phyloP scores from a whole-genome alignment of 2,888 invertebrate genomes.

The Timema podura region DNA sequence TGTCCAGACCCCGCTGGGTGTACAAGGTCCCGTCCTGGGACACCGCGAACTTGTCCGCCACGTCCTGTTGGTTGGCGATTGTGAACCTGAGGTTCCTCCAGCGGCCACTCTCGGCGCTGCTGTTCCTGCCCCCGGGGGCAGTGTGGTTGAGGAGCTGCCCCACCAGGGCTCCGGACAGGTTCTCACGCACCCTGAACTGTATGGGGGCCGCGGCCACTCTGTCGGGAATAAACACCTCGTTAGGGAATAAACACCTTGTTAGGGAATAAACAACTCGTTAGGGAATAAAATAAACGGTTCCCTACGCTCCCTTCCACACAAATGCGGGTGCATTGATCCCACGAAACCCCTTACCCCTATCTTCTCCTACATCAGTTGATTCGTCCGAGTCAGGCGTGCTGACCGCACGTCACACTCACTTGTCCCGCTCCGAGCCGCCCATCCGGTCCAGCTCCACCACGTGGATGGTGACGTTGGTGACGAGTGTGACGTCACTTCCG shows the following conservation, averaged over 20 bases:
- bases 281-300: conserved; percentile 39
- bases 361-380: too few relatives aligned
- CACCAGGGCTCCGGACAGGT: conserved; percentile 53
- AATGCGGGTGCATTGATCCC: too few relatives aligned
- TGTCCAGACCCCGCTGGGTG: conserved; percentile 69
- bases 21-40: conserved; percentile 75
- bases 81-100: conserved; percentile 61
- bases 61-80: conserved; percentile 79
- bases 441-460: conserved; percentile 64
- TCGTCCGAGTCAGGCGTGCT: too few relatives aligned
- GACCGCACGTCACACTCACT: background rate
- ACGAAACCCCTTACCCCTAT: too few relatives aligned
- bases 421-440: background rate
- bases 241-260: conserved; percentile 53
- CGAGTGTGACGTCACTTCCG: conserved; percentile 60
- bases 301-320: background rate
- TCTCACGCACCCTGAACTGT: conserved; percentile 73
- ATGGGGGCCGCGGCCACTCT: conserved; percentile 51
- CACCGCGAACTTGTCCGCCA: conserved; percentile 72
- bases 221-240: background rate
- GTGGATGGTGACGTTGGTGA: conserved; percentile 68
- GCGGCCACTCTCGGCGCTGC: conserved; percentile 37
- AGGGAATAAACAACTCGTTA: conserved; percentile 28
- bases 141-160: conserved; percentile 24
- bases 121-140: conserved; percentile 29